Evolutionary conservation across 37 sponge, comb jelly and placozoan genomes (phyloP).

Genomic region (Spongilla lacustris): DNA sequence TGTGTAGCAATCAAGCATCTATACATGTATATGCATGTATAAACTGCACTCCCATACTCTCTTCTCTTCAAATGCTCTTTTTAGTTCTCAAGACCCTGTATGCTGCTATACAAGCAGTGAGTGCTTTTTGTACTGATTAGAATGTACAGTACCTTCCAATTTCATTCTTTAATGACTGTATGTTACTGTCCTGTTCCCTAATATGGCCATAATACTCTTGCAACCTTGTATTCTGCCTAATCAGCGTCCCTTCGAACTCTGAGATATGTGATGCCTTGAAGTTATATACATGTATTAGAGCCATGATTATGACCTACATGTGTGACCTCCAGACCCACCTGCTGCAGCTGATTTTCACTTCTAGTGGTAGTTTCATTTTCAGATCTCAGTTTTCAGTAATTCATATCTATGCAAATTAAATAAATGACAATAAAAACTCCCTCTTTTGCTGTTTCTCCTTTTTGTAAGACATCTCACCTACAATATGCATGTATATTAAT

Average conservation of each 20-base stretch:
- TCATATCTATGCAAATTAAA: neutral
- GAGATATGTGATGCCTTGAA: neutral
- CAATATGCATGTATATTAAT: neutral
- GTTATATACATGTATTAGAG: neutral
- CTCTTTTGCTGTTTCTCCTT: neutral
- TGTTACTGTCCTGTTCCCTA: neutral
- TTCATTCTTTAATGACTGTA: neutral
- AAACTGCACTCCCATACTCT: too few species aligned
- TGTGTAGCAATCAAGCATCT: too few species aligned
- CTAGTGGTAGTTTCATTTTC: neutral
- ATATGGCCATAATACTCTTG: neutral
- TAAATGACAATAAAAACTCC: too few species aligned
- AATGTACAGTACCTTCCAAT: neutral
- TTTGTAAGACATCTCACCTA: neutral
- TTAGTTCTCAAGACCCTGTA: neutral
- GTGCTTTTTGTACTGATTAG: too few species aligned
- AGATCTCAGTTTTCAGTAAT: neutral
- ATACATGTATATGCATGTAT: too few species aligned
- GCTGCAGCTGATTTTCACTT: neutral
- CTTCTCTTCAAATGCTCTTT: neutral
- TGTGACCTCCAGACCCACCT: neutral
- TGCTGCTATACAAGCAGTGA: neutral
- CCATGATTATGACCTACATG: too few species aligned
- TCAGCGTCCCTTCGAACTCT: neutral
- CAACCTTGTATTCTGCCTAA: neutral